A percentile compares a stretch with the other conserved stretches of the same genome.
Conservation (phyloP, 2,888 invertebrate species). For the Amorpha juglandis region DNA sequence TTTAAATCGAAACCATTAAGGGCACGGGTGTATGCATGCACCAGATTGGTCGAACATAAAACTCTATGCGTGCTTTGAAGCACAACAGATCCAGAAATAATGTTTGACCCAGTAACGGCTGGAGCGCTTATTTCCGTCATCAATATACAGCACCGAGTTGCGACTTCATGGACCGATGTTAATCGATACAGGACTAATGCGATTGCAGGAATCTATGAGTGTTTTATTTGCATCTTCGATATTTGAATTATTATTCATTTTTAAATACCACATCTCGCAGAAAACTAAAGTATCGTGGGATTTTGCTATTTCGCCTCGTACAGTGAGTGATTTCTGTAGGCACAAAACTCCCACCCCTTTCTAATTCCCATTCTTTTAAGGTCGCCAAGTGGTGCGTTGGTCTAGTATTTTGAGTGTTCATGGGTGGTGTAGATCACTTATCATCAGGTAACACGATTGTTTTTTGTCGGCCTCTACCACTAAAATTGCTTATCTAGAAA, state of each 20-base stretch:
- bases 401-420: too few species aligned
- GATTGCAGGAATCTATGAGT: slow-evolving; percentile 39
- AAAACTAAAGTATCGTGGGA: too few species aligned
- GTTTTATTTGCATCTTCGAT: not conserved
- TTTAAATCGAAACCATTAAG: slow-evolving; percentile 56
- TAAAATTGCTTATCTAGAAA: not conserved
- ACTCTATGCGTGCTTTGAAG: slow-evolving; percentile 69
- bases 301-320: too few species aligned
- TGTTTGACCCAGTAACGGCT: slow-evolving; percentile 81
- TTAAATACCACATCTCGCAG: too few species aligned
- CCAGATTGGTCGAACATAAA: slow-evolving; percentile 64
- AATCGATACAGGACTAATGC: slow-evolving; percentile 57
- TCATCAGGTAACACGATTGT: too few species aligned
- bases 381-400: too few species aligned
- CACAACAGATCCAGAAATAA: slow-evolving; percentile 79
- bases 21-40: slow-evolving; percentile 49
- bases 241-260: not conserved
- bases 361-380: too few species aligned
- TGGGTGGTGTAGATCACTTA: too few species aligned
- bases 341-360: too few species aligned
- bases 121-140: slow-evolving; percentile 83
- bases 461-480: too few species aligned
- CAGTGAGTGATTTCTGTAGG: too few species aligned
- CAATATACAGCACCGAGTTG: slow-evolving; percentile 60
- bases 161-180: slow-evolving; percentile 54